Evolutionary conservation across 64 coral and sea anemone genomes (phyloP).

Genomic region (Platygyra sinensis): DNA sequence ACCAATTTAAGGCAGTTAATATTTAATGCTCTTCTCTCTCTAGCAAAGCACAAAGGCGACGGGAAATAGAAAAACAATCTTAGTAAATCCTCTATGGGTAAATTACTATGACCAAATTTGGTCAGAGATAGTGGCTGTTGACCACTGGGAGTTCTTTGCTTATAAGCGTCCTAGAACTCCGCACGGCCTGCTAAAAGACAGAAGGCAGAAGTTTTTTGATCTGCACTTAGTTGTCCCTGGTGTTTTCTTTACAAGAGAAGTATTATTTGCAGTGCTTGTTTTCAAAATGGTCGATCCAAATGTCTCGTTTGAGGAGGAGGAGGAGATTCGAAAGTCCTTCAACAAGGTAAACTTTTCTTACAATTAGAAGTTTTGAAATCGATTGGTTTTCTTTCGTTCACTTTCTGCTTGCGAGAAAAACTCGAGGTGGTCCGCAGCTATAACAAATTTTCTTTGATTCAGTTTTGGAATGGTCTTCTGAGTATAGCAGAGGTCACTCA

Average conservation of each 20-base stretch:
- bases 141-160: neutral
- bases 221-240: no score
- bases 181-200: neutral
- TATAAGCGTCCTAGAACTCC: neutral
- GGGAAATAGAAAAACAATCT: neutral
- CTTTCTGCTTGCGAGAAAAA: neutral
- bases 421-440: no score
- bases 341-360: neutral
- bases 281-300: neutral
- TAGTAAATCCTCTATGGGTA: neutral
- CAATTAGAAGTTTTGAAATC: neutral
- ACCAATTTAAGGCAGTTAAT: neutral
- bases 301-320: conserved; percentile 6
- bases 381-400: neutral
- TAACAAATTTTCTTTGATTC: no score
- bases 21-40: neutral
- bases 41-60: neutral
- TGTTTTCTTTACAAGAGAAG: neutral
- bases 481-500: no score
- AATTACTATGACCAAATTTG: conserved; percentile 36
- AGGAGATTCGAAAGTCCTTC: conserved; percentile 26
- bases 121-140: neutral
- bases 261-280: neutral
- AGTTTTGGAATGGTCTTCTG: no score
- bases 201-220: neutral